Evolutionary conservation across 2,888 invertebrate species (phyloP).

Genomic region (Cartodere bifasciata): DNA sequence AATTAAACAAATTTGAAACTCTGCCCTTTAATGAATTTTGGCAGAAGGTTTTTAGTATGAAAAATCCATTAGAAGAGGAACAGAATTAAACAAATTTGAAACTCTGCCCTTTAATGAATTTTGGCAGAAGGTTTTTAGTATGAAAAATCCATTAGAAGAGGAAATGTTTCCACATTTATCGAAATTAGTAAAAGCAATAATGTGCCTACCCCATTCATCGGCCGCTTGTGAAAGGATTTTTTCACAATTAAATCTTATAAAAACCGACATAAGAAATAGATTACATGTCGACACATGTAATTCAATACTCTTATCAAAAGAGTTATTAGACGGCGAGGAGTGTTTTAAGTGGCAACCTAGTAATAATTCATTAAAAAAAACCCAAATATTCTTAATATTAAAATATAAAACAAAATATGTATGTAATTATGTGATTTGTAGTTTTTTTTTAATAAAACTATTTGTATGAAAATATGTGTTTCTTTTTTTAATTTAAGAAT

Average conservation of each 20-base stretch:
- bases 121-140: constrained; percentile 10
- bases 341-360: not conserved
- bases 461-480: no score
- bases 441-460: no score
- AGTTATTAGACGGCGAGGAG: not conserved
- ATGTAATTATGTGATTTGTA: no score
- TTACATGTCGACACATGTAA: constrained; percentile 9
- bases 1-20: constrained; percentile 7
- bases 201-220: constrained; percentile 13
- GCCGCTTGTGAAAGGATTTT: constrained; percentile 12
- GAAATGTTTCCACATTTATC: constrained; percentile 12
- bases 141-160: constrained; percentile 11
- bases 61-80: constrained; percentile 10
- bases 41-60: constrained; percentile 9
- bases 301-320: constrained; percentile 4
- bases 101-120: constrained; percentile 9
- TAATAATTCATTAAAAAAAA: not conserved
- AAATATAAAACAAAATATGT: no score
- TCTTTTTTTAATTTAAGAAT: no score
- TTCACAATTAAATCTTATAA: constrained; percentile 11
- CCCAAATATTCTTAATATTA: no score
- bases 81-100: no score
- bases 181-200: constrained; percentile 9
- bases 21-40: constrained; percentile 10
- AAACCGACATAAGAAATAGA: constrained; percentile 11